Conservation (phyloP, 2,888 invertebrate genomes). For the Cyclophora albipunctata region DNA sequence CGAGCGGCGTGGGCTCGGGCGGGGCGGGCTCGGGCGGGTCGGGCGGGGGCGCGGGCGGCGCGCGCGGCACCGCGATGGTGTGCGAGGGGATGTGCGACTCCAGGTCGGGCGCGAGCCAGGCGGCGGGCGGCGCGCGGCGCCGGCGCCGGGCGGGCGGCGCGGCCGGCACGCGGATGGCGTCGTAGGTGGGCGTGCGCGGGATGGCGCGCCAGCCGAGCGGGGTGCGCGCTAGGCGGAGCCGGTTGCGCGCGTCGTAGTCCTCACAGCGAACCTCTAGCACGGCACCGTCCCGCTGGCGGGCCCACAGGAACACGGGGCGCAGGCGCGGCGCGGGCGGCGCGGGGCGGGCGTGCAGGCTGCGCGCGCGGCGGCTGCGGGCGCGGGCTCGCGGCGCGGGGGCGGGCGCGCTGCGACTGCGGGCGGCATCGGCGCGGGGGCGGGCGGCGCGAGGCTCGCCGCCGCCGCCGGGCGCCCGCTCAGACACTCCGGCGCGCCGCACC, state of each 20-base stretch:
- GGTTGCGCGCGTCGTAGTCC: conserved; percentile 90
- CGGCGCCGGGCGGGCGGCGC: conserved; percentile 32
- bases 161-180: conserved; percentile 57
- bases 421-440: conserved; percentile 72
- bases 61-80: conserved; percentile 72
- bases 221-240: conserved; percentile 87
- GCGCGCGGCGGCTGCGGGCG: conserved; percentile 62
- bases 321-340: conserved; percentile 73
- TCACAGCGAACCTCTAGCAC: conserved; percentile 91
- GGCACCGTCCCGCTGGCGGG: conserved; percentile 84
- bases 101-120: conserved; percentile 69
- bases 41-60: conserved; percentile 24
- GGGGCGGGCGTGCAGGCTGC: conserved; percentile 50
- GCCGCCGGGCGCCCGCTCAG: conserved; percentile 65
- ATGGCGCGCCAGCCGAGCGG: conserved; percentile 88
- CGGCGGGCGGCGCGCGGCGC: conserved; percentile 27
- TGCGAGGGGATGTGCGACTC: conserved; percentile 78
- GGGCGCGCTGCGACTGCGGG: conserved; percentile 46
- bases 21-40: conserved; percentile 25
- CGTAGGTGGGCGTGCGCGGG: conserved; percentile 82
- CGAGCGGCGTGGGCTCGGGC: conserved; percentile 72
- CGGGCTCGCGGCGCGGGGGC: conserved; percentile 52
- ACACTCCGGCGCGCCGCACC: conserved; percentile 67
- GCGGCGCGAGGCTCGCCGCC: conserved; percentile 72
- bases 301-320: conserved; percentile 90